A percentile compares a stretch with the other conserved stretches of the same genome.
Conservation (phyloP, 2,888 invertebrate species). For the Agrochola litura region DNA sequence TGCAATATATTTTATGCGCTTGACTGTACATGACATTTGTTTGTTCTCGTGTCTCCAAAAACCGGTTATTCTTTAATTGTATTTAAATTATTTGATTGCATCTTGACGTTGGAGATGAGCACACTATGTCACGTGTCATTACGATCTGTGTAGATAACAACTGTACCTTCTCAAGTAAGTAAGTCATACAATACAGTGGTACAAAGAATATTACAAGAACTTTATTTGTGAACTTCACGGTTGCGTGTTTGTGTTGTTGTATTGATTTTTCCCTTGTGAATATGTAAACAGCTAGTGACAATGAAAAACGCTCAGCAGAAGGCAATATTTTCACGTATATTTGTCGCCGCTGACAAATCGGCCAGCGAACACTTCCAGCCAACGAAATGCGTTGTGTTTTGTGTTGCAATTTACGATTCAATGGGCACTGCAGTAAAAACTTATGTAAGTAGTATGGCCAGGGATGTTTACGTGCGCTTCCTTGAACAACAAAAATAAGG, state of each 20-base stretch:
- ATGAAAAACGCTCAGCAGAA: slow-evolving; percentile 52
- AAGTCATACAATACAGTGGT: too few relatives aligned
- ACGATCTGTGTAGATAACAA: neutral
- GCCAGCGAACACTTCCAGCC: slow-evolving; percentile 61
- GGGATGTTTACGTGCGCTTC: slow-evolving; percentile 19
- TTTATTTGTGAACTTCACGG: slow-evolving; percentile 25
- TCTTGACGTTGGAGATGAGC: neutral
- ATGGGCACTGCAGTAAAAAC: slow-evolving; percentile 45
- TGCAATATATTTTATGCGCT: neutral
- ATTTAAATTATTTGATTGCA: slow-evolving; percentile 28
- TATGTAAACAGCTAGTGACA: slow-evolving; percentile 57
- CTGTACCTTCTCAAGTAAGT: too few relatives aligned
- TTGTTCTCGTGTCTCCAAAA: neutral
- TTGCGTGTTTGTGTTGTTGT: slow-evolving; percentile 26
- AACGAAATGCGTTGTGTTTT: slow-evolving; percentile 51
- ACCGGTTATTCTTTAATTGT: slow-evolving; percentile 8
- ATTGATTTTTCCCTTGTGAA: slow-evolving; percentile 62
- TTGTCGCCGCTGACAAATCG: slow-evolving; percentile 61
- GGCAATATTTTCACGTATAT: slow-evolving; percentile 57
- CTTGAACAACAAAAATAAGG: slow-evolving; percentile 36
- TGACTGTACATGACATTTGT: neutral
- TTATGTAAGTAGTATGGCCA: slow-evolving; percentile 2
- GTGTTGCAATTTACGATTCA: slow-evolving; percentile 59
- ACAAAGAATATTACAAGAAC: slow-evolving; percentile 24
- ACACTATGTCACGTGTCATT: neutral